Percentiles rank a stretch among this genome's conserved stretches.
Conservation (phyloP, 1,140 invertebrate species). For the Alviniconcha marisindica region DNA sequence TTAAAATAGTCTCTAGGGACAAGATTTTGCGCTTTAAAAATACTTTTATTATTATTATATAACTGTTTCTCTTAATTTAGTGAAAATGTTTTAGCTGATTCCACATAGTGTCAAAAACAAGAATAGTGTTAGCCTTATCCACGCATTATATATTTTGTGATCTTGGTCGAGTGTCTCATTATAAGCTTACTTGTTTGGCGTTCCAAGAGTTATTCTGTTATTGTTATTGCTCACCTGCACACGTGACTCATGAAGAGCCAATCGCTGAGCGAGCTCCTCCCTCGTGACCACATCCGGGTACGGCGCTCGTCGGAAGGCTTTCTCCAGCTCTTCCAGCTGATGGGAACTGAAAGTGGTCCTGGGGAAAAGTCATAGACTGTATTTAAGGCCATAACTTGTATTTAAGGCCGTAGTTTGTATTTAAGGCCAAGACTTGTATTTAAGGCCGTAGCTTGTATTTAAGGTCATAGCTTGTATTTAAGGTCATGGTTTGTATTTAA, state of each 20-base stretch:
- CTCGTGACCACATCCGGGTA: slow-evolving; percentile 98
- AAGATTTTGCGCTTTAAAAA: no score
- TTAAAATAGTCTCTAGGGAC: no score
- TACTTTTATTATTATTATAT: no score
- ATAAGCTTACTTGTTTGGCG: no score
- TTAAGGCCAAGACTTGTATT: background rate
- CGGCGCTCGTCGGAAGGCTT: slow-evolving; percentile 94
- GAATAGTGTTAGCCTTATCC: no score
- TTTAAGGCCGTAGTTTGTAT: background rate
- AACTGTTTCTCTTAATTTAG: no score
- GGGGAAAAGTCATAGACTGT: background rate
- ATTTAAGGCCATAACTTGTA: background rate
- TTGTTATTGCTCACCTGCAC: slow-evolving; percentile 92
- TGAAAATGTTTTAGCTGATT: no score
- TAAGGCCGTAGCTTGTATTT: background rate
- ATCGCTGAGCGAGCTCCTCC: slow-evolving; percentile 93
- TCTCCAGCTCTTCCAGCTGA: slow-evolving; percentile 95
- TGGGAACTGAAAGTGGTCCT: slow-evolving; percentile 97
- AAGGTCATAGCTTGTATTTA: background rate
- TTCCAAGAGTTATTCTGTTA: no score
- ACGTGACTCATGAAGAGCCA: slow-evolving; percentile 93
- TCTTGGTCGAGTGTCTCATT: no score
- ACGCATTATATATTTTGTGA: no score
- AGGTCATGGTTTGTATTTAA: background rate
- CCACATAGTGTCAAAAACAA: no score